phyloP scores from a whole-genome alignment of 1,140 invertebrate genomes.

The Drosophila oshimai region DNA sequence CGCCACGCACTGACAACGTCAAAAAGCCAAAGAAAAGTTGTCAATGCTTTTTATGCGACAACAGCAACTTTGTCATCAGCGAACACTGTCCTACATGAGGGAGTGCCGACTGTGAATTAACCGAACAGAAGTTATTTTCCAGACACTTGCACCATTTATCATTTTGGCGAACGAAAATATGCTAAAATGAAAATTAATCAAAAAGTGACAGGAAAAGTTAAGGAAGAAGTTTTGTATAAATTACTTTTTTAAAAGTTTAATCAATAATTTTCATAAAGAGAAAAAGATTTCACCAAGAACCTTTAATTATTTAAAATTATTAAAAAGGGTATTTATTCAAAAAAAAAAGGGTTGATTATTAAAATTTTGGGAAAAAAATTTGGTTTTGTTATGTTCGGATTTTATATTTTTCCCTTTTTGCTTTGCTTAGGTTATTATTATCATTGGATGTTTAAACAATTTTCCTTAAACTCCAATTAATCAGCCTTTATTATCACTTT shows the following conservation, averaged over 20 bases:
- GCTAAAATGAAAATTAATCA: constrained; percentile 19
- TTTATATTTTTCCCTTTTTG: too few relatives aligned
- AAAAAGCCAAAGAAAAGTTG: constrained; percentile 33
- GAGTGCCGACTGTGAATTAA: neutral
- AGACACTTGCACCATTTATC: constrained; percentile 33
- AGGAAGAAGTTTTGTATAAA: neutral
- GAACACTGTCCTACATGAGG: constrained; percentile 27
- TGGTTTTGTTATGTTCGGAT: too few relatives aligned
- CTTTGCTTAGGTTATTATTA: too few relatives aligned
- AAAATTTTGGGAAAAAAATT: too few relatives aligned
- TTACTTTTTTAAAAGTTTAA: neutral
- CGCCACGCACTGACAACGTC: neutral
- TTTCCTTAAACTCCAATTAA: neutral
- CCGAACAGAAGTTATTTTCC: neutral
- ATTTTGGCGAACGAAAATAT: neutral
- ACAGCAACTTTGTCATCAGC: constrained; percentile 22
- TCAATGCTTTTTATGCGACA: constrained; percentile 34
- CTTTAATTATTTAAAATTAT: too few relatives aligned
- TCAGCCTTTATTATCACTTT: neutral
- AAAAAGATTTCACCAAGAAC: too few relatives aligned
- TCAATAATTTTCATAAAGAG: constrained; percentile 1
- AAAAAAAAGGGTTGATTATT: too few relatives aligned
- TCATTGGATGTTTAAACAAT: too few relatives aligned
- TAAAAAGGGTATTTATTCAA: too few relatives aligned
- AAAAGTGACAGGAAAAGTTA: neutral